Percentiles rank a stretch among this genome's conserved stretches.
Evolutionary conservation across 2,797 vertebrate genomes (phyloP).

Genomic region (Philypnodon macrostomus): DNA sequence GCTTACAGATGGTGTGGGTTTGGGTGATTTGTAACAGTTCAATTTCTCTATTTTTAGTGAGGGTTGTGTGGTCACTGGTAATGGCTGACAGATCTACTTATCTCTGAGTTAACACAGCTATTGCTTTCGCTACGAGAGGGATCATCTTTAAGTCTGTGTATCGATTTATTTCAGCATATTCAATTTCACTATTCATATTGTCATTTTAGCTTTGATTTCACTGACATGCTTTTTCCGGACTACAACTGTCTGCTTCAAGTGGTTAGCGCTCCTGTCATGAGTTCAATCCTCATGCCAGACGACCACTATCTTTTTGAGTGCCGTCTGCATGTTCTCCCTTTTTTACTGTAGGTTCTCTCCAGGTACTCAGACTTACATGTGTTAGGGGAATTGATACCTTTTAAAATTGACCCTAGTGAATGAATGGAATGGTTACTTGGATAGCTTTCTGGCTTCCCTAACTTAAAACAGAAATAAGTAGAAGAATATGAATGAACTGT

Average conservation of each 20-base stretch:
- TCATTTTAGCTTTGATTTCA: slow-evolving; percentile 8
- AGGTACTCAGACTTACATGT: too few species aligned
- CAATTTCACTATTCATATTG: slow-evolving; percentile 1
- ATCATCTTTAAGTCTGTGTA: slow-evolving; percentile 38
- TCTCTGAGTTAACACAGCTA: slow-evolving; percentile 47
- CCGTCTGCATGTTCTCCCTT: too few species aligned
- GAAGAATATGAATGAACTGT: too few species aligned
- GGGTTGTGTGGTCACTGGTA: slow-evolving; percentile 39
- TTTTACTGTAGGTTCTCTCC: too few species aligned
- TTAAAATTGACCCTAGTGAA: too few species aligned
- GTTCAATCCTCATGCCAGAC: too few species aligned
- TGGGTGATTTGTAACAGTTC: slow-evolving; percentile 39
- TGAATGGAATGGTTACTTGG: too few species aligned
- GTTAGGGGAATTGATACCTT: too few species aligned
- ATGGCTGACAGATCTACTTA: slow-evolving; percentile 45
- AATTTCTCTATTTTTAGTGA: slow-evolving; percentile 56
- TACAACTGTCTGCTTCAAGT: too few species aligned
- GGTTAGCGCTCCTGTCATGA: too few species aligned
- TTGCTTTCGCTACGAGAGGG: slow-evolving; percentile 39
- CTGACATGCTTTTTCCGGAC: not conserved
- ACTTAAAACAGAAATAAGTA: too few species aligned
- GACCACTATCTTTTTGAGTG: not conserved
- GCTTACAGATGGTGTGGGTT: slow-evolving; percentile 58
- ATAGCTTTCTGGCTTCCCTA: too few species aligned
- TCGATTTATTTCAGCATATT: slow-evolving; percentile 13